Conservation (phyloP, 2,113 vertebrate genomes). For the Hyperoodon ampullatus region DNA sequence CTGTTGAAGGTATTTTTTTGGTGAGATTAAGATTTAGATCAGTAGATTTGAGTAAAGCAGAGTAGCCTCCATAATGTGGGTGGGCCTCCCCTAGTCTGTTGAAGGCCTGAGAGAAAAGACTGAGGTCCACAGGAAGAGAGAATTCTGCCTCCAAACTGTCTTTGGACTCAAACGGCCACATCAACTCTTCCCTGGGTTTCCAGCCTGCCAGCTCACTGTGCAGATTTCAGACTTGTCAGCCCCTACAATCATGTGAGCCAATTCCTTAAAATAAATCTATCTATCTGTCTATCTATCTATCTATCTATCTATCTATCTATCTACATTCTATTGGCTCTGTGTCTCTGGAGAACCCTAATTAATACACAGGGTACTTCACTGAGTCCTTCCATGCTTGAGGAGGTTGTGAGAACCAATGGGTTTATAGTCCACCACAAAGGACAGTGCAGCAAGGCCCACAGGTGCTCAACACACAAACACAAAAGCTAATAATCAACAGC, state of each 20-base stretch:
- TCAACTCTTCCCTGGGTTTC: background rate
- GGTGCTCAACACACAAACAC: too few species aligned
- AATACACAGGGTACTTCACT: too few species aligned
- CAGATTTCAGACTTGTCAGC: background rate
- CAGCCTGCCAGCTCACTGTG: background rate
- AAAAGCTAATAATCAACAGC: background rate
- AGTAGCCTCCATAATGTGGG: background rate
- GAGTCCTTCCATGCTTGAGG: background rate
- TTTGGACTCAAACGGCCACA: background rate
- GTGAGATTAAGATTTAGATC: background rate
- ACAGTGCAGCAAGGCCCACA: background rate
- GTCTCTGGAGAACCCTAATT: background rate
- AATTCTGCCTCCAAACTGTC: background rate
- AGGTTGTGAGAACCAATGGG: background rate
- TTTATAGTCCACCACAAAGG: background rate
- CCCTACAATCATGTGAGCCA: background rate
- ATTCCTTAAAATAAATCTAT: background rate
- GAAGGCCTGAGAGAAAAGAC: background rate
- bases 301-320: too few species aligned
- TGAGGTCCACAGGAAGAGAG: background rate
- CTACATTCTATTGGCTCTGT: background rate
- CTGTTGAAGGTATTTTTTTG: background rate
- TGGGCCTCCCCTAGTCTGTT: background rate
- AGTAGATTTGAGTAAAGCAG: background rate
- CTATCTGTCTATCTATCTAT: background rate